Percentiles rank a stretch among this genome's conserved stretches.
Conservation (phyloP, 2,113 vertebrate species). For the Dolichotis patagonum region DNA sequence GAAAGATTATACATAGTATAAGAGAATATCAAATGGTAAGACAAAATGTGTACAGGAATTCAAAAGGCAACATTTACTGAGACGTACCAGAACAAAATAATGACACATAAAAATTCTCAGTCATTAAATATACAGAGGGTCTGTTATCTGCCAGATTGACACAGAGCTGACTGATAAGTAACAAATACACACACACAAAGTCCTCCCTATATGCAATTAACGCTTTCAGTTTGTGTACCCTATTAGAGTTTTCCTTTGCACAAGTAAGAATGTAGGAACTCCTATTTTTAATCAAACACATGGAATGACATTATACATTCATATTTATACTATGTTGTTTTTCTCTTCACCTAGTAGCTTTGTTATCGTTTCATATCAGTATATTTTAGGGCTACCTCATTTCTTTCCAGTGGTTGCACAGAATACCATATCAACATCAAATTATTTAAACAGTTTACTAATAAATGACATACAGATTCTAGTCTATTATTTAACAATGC, state of each 20-base stretch:
- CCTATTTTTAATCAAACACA: background rate
- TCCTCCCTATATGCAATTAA: background rate
- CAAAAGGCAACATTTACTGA: background rate
- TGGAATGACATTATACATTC: background rate
- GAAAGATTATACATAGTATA: background rate
- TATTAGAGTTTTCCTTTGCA: background rate
- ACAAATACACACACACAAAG: slow-evolving; percentile 21
- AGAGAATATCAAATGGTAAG: background rate
- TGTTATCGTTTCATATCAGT: background rate
- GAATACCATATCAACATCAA: background rate
- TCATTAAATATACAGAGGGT: background rate
- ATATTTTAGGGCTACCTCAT: background rate
- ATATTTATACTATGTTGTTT: background rate
- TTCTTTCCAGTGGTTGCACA: background rate
- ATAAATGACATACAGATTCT: background rate
- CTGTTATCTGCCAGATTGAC: background rate
- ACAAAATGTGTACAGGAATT: background rate
- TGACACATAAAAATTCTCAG: background rate
- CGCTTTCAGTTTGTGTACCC: background rate
- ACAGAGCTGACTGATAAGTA: background rate
- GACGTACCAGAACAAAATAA: background rate
- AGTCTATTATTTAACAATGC: background rate
- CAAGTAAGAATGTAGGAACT: background rate
- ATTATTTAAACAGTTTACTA: background rate
- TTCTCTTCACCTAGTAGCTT: background rate